Conservation (phyloP, 2,888 invertebrate species). For the Polymixis flavicincta region DNA sequence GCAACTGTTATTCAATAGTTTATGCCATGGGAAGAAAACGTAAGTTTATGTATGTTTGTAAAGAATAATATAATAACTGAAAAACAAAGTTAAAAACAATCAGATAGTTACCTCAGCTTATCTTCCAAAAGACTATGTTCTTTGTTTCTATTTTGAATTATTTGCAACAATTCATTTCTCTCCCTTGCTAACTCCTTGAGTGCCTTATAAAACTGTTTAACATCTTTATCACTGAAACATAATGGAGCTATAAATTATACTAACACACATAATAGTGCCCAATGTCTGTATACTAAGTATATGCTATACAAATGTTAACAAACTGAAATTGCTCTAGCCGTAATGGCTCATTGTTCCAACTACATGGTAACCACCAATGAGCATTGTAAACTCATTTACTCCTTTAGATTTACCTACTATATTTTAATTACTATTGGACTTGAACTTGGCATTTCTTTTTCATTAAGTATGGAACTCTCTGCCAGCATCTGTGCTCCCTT, state of each 20-base stretch:
- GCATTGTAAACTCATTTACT: neutral
- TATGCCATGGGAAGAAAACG: neutral
- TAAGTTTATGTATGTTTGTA: neutral
- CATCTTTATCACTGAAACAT: slow-evolving; percentile 84
- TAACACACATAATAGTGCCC: neutral
- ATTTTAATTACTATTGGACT: neutral
- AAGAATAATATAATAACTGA: too few relatives aligned
- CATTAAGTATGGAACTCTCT: too few relatives aligned
- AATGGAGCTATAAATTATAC: slow-evolving; percentile 18
- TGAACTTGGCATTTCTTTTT: neutral
- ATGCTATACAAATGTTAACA: neutral
- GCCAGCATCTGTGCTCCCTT: too few relatives aligned
- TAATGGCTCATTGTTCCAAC: slow-evolving; percentile 4
- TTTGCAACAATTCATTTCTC: slow-evolving; percentile 91
- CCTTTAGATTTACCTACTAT: neutral
- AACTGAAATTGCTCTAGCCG: neutral
- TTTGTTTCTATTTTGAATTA: slow-evolving; percentile 86
- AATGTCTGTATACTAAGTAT: neutral
- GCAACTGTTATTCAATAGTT: neutral
- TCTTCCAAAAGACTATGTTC: slow-evolving; percentile 80
- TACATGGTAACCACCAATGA: neutral
- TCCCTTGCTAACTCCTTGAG: slow-evolving; percentile 91
- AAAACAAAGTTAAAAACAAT: neutral
- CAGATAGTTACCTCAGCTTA: slow-evolving; percentile 77
- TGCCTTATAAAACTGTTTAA: slow-evolving; percentile 87